A percentile compares a stretch with the other conserved stretches of the same genome.
These are phyloP conservation scores for Lasioglossum morio DNA, from an alignment of 2,888 invertebrate genomes.

Conservation along the genomic window DNA sequence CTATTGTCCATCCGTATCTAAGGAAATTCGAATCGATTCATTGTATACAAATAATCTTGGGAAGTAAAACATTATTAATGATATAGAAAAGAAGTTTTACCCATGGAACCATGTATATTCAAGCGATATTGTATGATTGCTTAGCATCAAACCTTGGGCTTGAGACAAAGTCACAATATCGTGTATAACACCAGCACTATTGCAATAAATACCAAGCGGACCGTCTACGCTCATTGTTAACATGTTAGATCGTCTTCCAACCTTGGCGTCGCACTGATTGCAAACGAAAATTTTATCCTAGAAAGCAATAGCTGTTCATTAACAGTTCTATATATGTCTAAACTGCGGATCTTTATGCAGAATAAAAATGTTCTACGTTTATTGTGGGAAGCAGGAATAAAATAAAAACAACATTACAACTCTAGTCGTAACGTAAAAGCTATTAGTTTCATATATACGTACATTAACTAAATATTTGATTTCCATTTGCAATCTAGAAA, in stretches of 20 bases:
- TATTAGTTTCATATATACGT: slow-evolving; percentile 6
- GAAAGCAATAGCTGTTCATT: slow-evolving; percentile 48
- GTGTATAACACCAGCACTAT: slow-evolving; percentile 91
- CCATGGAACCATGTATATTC: slow-evolving; percentile 95
- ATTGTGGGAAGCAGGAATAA: no score
- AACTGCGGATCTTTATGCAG: no score
- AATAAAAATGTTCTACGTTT: no score
- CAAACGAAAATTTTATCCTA: slow-evolving; percentile 84
- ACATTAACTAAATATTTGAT: slow-evolving; percentile 83
- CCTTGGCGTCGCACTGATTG: slow-evolving; percentile 85
- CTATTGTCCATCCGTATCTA: slow-evolving; percentile 93
- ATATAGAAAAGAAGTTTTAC: slow-evolving; percentile 82
- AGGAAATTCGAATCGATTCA: slow-evolving; percentile 16
- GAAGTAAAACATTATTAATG: background rate
- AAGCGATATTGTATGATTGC: slow-evolving; percentile 87
- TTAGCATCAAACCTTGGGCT: slow-evolving; percentile 85
- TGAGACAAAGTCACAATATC: slow-evolving; percentile 91
- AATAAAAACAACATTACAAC: no score
- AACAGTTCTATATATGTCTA: background rate
- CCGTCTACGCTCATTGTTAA: slow-evolving; percentile 94
- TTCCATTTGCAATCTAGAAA: slow-evolving; percentile 88
- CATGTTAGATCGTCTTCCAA: slow-evolving; percentile 89
- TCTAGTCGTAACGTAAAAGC: background rate
- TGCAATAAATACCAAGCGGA: slow-evolving; percentile 92
- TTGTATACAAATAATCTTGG: background rate